Evolutionary conservation across 2,113 vertebrate species (phyloP).

Genomic region (Catharus minimus): DNA sequence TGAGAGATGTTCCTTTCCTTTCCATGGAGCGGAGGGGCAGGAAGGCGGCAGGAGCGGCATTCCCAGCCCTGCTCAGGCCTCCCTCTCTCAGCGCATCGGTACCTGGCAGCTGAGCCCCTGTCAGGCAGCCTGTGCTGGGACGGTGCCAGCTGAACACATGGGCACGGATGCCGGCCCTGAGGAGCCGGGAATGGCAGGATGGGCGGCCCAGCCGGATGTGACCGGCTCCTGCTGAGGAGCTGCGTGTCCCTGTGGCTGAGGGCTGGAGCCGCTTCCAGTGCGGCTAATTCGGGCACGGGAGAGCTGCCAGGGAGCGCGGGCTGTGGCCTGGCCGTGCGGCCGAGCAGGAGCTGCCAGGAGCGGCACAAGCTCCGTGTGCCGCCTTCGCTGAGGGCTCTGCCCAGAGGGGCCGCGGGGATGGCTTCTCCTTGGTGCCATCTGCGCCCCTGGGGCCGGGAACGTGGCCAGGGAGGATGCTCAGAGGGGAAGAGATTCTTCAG

Average conservation of each 20-base stretch:
- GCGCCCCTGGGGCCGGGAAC: background rate
- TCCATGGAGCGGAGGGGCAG: background rate
- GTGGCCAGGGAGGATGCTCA: background rate
- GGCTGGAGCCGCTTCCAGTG: constrained; percentile 17
- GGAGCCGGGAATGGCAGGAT: background rate
- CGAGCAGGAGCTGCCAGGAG: background rate
- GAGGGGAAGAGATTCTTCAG: background rate
- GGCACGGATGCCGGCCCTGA: background rate
- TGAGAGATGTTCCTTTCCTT: background rate
- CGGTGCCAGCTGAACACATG: constrained; percentile 30
- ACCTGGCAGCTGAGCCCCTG: constrained; percentile 37
- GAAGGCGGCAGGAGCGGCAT: background rate
- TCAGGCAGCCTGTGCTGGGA: background rate
- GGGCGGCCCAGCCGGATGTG: background rate
- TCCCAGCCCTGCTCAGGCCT: background rate
- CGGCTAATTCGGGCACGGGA: background rate
- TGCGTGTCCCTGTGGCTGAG: background rate
- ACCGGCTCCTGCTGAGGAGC: background rate
- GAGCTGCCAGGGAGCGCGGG: background rate
- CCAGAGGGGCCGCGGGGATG: rapidly evolving
- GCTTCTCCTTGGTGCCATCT: background rate
- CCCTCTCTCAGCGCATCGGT: background rate
- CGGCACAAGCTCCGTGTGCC: rapidly evolving
- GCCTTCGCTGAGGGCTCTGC: background rate
- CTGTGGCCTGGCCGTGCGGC: background rate